These are phyloP conservation scores for Rafetus swinhoei DNA, from an alignment of 2,113 vertebrate genomes.

Conservation along the genomic window DNA sequence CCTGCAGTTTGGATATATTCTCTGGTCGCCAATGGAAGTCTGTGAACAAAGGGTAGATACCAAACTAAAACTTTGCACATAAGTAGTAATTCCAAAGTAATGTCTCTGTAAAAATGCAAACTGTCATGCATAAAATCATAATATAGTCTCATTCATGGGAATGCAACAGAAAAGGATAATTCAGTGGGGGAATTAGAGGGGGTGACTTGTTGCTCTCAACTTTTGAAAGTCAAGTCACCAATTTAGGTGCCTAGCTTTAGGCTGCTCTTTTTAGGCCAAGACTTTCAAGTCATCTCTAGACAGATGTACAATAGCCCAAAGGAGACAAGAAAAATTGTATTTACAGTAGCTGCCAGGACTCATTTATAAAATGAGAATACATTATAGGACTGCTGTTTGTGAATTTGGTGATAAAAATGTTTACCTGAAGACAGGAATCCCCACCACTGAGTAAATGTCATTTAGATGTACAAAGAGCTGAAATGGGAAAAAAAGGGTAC, in stretches of 20 bases:
- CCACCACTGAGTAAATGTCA: slow-evolving; percentile 86
- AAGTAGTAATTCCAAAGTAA: neutral
- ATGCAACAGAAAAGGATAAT: neutral
- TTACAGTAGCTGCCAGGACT: neutral
- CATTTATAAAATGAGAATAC: neutral
- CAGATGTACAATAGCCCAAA: neutral
- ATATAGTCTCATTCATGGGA: neutral
- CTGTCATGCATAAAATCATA: neutral
- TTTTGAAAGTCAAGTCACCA: neutral
- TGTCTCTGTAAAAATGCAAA: neutral
- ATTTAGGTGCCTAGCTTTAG: neutral
- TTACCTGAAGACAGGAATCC: slow-evolving; percentile 92
- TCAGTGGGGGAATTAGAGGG: neutral
- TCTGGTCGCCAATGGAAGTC: slow-evolving; percentile 88
- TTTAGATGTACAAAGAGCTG: slow-evolving; percentile 90
- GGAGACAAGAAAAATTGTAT: neutral
- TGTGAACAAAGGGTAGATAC: slow-evolving; percentile 35
- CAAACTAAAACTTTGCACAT: neutral
- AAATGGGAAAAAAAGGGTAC: slow-evolving; percentile 34
- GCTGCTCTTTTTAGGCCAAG: neutral
- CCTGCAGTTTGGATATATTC: slow-evolving; percentile 87
- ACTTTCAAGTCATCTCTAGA: neutral
- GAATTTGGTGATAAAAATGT: neutral
- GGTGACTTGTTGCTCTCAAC: neutral
- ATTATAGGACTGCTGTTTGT: neutral